Evolutionary conservation across 1,140 invertebrate species (phyloP).

Genomic region (Hypothenemus hampei): DNA sequence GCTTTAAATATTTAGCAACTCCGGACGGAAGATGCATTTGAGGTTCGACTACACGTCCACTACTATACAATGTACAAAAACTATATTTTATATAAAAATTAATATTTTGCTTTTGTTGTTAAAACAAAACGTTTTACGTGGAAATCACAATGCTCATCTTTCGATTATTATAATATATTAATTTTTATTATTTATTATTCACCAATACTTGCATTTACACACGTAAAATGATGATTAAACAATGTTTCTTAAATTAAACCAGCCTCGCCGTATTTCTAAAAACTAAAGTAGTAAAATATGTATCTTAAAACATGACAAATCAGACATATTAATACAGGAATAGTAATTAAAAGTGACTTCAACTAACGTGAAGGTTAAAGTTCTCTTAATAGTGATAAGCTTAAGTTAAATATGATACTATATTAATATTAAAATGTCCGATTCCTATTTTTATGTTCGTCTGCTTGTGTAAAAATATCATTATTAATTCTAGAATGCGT

Average conservation of each 20-base stretch:
- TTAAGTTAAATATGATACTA: too few relatives aligned
- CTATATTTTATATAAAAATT: constrained; percentile 43
- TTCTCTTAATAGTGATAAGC: too few relatives aligned
- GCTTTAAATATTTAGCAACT: background rate
- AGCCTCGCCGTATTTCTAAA: constrained; percentile 17
- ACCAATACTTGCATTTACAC: constrained; percentile 24
- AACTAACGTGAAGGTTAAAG: too few relatives aligned
- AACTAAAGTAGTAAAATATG: constrained; percentile 2
- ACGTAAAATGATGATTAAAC: constrained; percentile 18
- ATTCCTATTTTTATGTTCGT: background rate
- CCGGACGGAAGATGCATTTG: background rate
- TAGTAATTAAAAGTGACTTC: too few relatives aligned
- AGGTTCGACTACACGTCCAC: constrained; percentile 14
- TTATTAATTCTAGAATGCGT: constrained; percentile 20
- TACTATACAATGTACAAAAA: constrained; percentile 47
- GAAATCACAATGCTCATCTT: too few relatives aligned
- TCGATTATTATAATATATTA: too few relatives aligned
- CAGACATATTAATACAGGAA: too few relatives aligned
- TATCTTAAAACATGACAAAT: too few relatives aligned
- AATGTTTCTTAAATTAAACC: constrained; percentile 30
- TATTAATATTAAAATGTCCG: background rate
- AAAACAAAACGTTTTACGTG: constrained; percentile 26
- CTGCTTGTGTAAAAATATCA: constrained; percentile 19
- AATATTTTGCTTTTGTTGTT: constrained; percentile 27
- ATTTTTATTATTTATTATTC: too few relatives aligned